These are phyloP conservation scores for Perdix hodgsoniae DNA, from an alignment of 2,797 vertebrate species.

Conservation along the genomic window DNA sequence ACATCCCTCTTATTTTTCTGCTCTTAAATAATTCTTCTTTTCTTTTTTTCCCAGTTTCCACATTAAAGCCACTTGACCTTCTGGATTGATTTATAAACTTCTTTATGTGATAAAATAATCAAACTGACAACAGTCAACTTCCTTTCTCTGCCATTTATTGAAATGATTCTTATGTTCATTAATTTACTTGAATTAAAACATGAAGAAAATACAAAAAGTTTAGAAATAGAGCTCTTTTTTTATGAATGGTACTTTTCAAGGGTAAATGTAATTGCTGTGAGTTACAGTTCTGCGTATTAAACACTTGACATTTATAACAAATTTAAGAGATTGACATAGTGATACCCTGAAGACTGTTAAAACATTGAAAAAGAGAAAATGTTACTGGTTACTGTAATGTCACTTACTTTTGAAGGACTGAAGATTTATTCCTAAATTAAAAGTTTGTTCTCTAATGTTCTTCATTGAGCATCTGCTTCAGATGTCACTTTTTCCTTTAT, in stretches of 20 bases:
- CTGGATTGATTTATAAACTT: not conserved
- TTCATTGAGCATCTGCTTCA: not conserved
- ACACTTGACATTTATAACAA: not conserved
- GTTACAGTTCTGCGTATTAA: not conserved
- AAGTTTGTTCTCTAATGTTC: not conserved
- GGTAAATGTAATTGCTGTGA: not conserved
- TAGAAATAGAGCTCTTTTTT: not conserved
- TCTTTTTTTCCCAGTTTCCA: not conserved
- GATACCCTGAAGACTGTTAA: not conserved
- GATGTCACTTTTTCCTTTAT: not conserved
- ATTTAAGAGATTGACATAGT: not conserved
- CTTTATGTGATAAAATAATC: not conserved
- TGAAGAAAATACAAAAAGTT: not conserved
- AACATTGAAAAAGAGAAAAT: not conserved
- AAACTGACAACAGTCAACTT: fast-evolving
- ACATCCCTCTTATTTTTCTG: not conserved
- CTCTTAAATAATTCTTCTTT: not conserved
- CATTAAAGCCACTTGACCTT: not conserved
- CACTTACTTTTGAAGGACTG: not conserved
- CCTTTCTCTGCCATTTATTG: not conserved
- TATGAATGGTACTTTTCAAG: not conserved
- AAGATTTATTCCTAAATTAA: not conserved
- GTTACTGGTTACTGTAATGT: not conserved
- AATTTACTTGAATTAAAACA: not conserved
- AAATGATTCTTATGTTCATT: not conserved